A percentile compares a stretch with the other conserved stretches of the same genome.
Conservation (phyloP, 2,113 vertebrate genomes). For the Ammodytes dubius region DNA sequence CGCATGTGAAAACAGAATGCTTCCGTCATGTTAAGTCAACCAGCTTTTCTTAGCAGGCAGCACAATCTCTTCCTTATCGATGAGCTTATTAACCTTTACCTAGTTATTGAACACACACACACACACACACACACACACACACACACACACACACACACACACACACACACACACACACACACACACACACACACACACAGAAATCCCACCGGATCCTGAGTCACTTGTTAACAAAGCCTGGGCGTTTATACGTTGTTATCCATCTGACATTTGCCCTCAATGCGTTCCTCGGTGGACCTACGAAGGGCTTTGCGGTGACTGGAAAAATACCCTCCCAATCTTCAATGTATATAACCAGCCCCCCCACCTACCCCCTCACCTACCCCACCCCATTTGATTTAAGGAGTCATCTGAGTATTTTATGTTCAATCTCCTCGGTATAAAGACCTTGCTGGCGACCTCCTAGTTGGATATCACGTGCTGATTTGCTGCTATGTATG, state of each 20-base stretch:
- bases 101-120: conserved; percentile 57
- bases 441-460: neutral
- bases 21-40: conserved; percentile 37
- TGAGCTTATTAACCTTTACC: conserved; percentile 74
- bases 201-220: conserved; percentile 43
- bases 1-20: neutral
- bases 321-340: neutral
- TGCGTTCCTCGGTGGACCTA: conserved; percentile 27
- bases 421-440: neutral
- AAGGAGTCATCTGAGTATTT: conserved; percentile 21
- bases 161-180: no score
- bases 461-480: neutral
- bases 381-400: neutral
- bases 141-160: no score
- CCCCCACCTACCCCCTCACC: no score
- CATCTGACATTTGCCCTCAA: conserved; percentile 40
- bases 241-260: conserved; percentile 26
- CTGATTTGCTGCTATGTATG: conserved; percentile 13
- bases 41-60: conserved; percentile 2
- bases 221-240: conserved; percentile 66
- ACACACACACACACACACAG: no score
- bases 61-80: conserved; percentile 65
- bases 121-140: neutral
- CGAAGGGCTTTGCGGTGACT: neutral
- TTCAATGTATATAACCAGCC: neutral